A percentile compares a stretch with the other conserved stretches of the same genome.
Evolutionary conservation across 37 sponge, comb jelly and placozoan genomes (phyloP).

Genomic region (Oopsacas minuta): DNA sequence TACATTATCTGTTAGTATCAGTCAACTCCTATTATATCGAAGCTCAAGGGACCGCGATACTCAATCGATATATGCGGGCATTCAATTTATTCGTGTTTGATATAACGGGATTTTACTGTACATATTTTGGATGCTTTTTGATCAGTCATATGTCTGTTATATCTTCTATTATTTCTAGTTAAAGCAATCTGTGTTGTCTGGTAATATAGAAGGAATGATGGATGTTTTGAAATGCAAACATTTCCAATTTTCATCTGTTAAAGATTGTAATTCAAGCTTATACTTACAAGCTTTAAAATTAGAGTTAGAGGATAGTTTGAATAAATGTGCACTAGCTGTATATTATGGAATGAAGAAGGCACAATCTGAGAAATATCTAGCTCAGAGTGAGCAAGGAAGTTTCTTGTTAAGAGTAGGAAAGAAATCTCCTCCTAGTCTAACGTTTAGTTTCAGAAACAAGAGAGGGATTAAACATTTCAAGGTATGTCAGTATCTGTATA

Average conservation of each 20-base stretch:
- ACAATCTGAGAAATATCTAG: not conserved
- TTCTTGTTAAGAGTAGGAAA: not conserved
- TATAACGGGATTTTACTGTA: too few species aligned
- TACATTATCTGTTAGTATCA: too few species aligned
- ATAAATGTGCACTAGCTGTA: not conserved
- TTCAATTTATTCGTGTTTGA: too few species aligned
- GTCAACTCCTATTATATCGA: too few species aligned
- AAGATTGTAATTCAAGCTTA: not conserved
- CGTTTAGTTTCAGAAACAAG: conserved; percentile 11
- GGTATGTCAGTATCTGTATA: too few species aligned
- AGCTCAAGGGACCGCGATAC: too few species aligned
- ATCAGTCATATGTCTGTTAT: too few species aligned
- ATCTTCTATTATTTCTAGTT: not conserved
- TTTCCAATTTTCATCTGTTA: not conserved
- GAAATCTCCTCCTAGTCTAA: conserved; percentile 1
- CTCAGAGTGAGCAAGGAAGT: not conserved
- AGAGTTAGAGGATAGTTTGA: not conserved
- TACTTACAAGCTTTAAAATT: not conserved
- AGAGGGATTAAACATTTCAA: not conserved
- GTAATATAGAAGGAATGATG: not conserved
- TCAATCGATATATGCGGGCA: too few species aligned
- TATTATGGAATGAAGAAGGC: conserved; percentile 14
- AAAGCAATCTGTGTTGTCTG: not conserved
- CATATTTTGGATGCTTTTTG: too few species aligned
- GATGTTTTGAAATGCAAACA: not conserved